These are phyloP conservation scores for Bombus picipes DNA, from an alignment of 1,140 invertebrate genomes.

Conservation along the genomic window DNA sequence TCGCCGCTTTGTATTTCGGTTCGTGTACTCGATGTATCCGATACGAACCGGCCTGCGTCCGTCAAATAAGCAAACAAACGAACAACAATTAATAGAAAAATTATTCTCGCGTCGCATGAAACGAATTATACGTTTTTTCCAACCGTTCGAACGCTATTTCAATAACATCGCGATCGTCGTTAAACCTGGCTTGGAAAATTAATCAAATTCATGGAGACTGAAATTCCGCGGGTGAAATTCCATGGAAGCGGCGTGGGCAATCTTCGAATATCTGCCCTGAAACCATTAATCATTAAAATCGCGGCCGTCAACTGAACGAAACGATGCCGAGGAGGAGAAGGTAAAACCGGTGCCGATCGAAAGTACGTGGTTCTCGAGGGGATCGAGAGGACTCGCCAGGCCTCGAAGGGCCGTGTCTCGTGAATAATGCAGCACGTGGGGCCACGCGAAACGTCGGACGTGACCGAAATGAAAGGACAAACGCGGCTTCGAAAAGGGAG, in stretches of 20 bases:
- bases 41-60: no score
- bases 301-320: not conserved
- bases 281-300: not conserved
- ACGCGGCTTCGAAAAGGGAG: slow-evolving; percentile 16
- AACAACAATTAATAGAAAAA: not conserved
- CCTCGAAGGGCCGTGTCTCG: slow-evolving; percentile 35
- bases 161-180: not conserved
- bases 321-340: slow-evolving; percentile 14
- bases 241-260: not conserved
- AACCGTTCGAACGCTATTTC: no score
- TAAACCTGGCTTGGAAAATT: not conserved
- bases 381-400: slow-evolving; percentile 12
- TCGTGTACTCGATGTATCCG: no score
- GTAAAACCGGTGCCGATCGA: slow-evolving; percentile 32
- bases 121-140: no score
- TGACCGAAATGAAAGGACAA: slow-evolving; percentile 67
- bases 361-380: not conserved
- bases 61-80: no score
- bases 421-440: slow-evolving; percentile 60
- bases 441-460: slow-evolving; percentile 60
- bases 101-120: not conserved
- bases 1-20: no score
- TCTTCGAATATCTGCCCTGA: not conserved
- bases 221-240: not conserved
- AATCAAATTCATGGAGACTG: not conserved